phyloP scores from a whole-genome alignment of 2,113 vertebrate genomes.

The Phylloscopus trochilus region DNA sequence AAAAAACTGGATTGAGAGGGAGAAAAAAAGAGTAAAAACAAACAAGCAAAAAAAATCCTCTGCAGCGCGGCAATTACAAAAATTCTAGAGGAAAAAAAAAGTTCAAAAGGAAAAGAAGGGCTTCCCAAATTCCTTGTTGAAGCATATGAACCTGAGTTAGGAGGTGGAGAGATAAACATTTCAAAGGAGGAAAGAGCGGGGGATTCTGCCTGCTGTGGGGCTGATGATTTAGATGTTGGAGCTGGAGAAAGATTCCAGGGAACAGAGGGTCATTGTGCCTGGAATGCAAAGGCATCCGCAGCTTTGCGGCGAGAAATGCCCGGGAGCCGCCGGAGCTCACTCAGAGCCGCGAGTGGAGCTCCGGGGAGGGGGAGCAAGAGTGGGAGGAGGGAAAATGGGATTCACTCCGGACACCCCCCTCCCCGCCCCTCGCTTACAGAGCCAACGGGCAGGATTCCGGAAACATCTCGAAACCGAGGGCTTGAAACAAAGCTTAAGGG shows the following conservation, averaged over 20 bases:
- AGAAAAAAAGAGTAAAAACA: background rate
- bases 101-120: conserved; percentile 1
- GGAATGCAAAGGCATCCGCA: conserved; percentile 50
- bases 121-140: conserved; percentile 14
- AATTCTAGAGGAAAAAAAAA: conserved; percentile 41
- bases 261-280: conserved; percentile 42
- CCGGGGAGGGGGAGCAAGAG: background rate
- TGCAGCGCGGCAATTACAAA: conserved; percentile 4
- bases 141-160: background rate
- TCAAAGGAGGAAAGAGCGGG: background rate
- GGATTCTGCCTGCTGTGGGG: conserved; percentile 20
- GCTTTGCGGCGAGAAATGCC: background rate
- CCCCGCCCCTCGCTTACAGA: background rate
- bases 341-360: background rate
- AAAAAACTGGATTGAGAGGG: conserved; percentile 29
- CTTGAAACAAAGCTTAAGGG: conserved; percentile 29
- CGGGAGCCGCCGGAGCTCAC: conserved; percentile 24
- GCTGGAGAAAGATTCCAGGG: background rate
- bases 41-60: background rate
- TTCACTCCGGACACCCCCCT: background rate
- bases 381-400: background rate
- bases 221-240: background rate
- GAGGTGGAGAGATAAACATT: conserved; percentile 22
- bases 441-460: background rate
- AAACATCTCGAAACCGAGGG: background rate